Conservation (phyloP, 2,888 invertebrate genomes). For the Lithosia quadra region DNA sequence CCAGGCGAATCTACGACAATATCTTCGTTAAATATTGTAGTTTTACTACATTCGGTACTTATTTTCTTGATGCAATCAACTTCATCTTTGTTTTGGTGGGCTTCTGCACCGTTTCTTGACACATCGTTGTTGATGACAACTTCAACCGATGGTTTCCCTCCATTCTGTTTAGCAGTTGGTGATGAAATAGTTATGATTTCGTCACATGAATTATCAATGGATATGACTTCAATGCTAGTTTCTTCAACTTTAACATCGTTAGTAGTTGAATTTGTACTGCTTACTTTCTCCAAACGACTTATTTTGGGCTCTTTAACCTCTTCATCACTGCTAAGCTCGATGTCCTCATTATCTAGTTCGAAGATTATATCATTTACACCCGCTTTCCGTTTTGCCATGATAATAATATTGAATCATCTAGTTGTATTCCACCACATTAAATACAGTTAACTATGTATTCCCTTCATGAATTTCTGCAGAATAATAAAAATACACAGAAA, state of each 20-base stretch:
- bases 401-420: constrained; percentile 34
- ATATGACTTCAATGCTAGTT: constrained; percentile 54
- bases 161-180: constrained; percentile 61
- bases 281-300: constrained; percentile 58
- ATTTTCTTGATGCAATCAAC: constrained; percentile 51
- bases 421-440: constrained; percentile 12
- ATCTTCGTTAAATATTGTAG: constrained; percentile 71
- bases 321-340: constrained; percentile 79
- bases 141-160: constrained; percentile 74
- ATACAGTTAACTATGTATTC: constrained; percentile 9
- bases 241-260: constrained; percentile 49
- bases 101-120: constrained; percentile 34
- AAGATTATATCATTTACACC: constrained; percentile 82
- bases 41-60: constrained; percentile 52
- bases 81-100: constrained; percentile 41
- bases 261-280: constrained; percentile 37
- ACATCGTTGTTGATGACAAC: constrained; percentile 47
- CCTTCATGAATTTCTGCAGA: constrained; percentile 13
- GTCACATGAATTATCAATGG: constrained; percentile 58
- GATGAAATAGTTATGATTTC: constrained; percentile 46
- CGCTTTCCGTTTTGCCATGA: constrained; percentile 81
- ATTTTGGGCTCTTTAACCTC: constrained; percentile 76
- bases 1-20: constrained; percentile 74
- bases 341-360: constrained; percentile 83
- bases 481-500: neutral